Conservation (phyloP, 2,113 vertebrate species). For the Ursus arctos region DNA sequence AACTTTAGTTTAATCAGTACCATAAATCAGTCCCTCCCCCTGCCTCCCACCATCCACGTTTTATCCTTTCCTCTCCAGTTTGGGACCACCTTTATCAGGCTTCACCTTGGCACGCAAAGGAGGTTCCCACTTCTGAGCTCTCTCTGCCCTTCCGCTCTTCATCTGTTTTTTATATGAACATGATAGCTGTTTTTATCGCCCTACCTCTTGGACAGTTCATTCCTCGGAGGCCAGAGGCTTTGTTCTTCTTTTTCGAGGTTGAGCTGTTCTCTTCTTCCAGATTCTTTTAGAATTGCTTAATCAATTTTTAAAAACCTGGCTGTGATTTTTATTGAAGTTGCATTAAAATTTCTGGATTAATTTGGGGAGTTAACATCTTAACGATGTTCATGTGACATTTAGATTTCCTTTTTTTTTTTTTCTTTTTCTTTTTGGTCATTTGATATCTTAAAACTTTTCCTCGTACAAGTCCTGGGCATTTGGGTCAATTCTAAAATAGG, state of each 20-base stretch:
- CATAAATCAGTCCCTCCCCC: neutral
- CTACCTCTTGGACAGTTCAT: neutral
- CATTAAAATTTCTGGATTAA: neutral
- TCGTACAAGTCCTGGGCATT: neutral
- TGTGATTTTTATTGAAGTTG: neutral
- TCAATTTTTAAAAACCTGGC: neutral
- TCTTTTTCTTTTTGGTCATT: neutral
- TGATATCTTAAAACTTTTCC: constrained; percentile 13
- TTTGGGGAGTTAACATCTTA: neutral
- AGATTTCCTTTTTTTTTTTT: neutral
- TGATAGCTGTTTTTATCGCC: neutral
- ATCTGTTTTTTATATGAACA: neutral
- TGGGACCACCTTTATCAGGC: neutral
- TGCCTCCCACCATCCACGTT: fast-evolving
- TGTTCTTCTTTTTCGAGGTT: neutral
- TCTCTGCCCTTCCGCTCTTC: fast-evolving
- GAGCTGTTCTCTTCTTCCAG: neutral
- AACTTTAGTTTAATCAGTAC: neutral
- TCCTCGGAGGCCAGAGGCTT: neutral
- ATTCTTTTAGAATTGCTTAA: neutral
- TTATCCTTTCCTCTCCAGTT: fast-evolving
- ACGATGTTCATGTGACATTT: neutral
- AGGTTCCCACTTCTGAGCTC: neutral
- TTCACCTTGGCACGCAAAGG: fast-evolving
- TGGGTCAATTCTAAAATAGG: neutral